These are phyloP conservation scores for Folsomia candida DNA, from an alignment of 2,888 invertebrate genomes.

Conservation along the genomic window DNA sequence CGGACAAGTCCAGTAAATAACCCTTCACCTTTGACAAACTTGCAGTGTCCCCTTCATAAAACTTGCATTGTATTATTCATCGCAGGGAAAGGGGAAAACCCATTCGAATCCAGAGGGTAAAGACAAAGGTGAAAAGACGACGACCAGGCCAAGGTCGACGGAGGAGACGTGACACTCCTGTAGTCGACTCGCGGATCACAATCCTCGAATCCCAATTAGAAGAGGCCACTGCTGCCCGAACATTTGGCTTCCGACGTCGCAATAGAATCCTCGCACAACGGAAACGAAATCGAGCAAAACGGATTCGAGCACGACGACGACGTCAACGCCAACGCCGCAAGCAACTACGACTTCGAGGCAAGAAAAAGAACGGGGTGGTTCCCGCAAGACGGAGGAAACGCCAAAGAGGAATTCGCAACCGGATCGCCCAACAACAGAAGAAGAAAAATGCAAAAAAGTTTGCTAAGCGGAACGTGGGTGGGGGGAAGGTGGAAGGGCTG, in stretches of 20 bases:
- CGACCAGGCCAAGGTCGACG: background rate
- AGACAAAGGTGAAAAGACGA: background rate
- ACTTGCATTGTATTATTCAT: too few species aligned
- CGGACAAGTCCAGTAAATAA: slow-evolving; percentile 48
- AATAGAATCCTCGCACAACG: background rate
- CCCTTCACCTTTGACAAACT: background rate
- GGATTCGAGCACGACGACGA: background rate
- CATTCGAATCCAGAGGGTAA: background rate
- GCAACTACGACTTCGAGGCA: slow-evolving; percentile 9
- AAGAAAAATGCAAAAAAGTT: slow-evolving; percentile 22
- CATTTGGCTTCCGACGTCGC: background rate
- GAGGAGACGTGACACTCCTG: too few species aligned
- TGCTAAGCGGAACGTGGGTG: slow-evolving; percentile 41
- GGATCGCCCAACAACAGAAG: slow-evolving; percentile 22
- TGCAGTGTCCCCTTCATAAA: too few species aligned
- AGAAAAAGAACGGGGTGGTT: slow-evolving; percentile 11
- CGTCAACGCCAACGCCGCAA: slow-evolving; percentile 20
- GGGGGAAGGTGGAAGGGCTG: slow-evolving; percentile 47
- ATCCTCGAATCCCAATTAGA: too few species aligned
- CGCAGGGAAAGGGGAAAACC: background rate
- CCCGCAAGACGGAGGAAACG: background rate
- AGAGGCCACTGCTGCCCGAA: background rate
- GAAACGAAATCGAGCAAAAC: background rate
- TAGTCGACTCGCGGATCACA: too few species aligned
- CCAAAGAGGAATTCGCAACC: background rate